Evolutionary conservation across 2,888 invertebrate species (phyloP).

Genomic region (Dicranocentrus wangi): DNA sequence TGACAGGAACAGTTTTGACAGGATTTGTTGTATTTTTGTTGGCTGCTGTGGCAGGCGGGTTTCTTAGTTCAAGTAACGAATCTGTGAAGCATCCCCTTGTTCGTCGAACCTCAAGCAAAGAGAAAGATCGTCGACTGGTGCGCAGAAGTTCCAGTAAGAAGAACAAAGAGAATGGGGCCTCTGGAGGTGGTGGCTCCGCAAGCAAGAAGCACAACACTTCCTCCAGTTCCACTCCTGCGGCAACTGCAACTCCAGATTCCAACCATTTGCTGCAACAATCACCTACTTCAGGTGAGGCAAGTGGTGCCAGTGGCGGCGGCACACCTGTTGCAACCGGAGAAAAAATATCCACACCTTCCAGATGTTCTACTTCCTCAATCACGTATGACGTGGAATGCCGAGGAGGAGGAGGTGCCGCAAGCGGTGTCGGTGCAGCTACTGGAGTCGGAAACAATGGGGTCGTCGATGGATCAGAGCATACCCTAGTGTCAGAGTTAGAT

Average conservation of each 20-base stretch:
- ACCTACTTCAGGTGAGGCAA: constrained; percentile 36
- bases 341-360: constrained; percentile 39
- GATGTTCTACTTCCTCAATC: constrained; percentile 46
- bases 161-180: constrained; percentile 77
- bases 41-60: constrained; percentile 42
- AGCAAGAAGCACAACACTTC: constrained; percentile 11
- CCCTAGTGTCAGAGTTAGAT: constrained; percentile 75
- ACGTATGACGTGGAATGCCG: constrained; percentile 33
- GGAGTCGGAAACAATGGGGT: constrained; percentile 3
- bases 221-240: constrained; percentile 16
- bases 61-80: constrained; percentile 76
- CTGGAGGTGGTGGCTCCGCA: constrained; percentile 26
- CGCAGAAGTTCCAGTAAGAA: constrained; percentile 77
- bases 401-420: background rate
- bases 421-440: background rate
- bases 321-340: constrained; percentile 23
- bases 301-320: constrained; percentile 12
- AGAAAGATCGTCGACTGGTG: constrained; percentile 76
- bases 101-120: constrained; percentile 77
- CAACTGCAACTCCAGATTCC: constrained; percentile 12
- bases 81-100: constrained; percentile 79
- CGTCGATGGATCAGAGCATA: constrained; percentile 40
- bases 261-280: constrained; percentile 24
- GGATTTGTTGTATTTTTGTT: background rate
- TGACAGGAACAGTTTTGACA: background rate